Percentiles rank a stretch among this genome's conserved stretches.
Evolutionary conservation across 2,113 vertebrate genomes (phyloP).

Genomic region (Eulemur macaco): DNA sequence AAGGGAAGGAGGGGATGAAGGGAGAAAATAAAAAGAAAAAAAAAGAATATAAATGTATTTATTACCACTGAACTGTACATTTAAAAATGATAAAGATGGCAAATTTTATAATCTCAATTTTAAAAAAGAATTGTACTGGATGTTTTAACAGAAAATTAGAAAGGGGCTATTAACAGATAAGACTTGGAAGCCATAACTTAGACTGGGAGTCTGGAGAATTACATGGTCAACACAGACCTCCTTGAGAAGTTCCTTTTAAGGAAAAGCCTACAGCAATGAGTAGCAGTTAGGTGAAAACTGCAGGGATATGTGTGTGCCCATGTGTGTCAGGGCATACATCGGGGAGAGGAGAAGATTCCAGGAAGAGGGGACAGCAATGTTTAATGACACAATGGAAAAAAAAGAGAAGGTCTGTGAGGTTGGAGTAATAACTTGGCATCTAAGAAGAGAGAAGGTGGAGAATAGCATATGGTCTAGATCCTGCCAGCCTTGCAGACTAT

Average conservation of each 20-base stretch:
- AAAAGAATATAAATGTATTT: too few relatives aligned
- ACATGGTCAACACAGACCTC: background rate
- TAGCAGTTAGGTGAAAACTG: background rate
- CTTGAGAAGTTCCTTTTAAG: background rate
- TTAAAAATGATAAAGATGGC: too few relatives aligned
- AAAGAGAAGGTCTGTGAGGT: background rate
- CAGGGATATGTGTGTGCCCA: too few relatives aligned
- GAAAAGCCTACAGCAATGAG: background rate
- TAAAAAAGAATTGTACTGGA: background rate
- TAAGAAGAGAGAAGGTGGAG: background rate
- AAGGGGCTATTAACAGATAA: background rate
- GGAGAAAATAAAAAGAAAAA: too few relatives aligned
- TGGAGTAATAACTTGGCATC: background rate
- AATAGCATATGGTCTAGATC: background rate
- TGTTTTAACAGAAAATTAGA: background rate
- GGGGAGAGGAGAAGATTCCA: background rate
- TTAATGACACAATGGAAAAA: background rate
- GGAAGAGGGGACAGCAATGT: background rate
- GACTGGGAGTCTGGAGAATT: background rate
- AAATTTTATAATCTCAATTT: too few relatives aligned
- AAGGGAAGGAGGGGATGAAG: too few relatives aligned
- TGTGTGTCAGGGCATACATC: background rate
- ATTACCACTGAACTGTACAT: too few relatives aligned
- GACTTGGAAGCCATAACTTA: background rate
- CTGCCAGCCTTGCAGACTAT: background rate